Base-by-base conservation (phyloP, 2,888 invertebrate species). In the Ophioninae sp. region DNA sequence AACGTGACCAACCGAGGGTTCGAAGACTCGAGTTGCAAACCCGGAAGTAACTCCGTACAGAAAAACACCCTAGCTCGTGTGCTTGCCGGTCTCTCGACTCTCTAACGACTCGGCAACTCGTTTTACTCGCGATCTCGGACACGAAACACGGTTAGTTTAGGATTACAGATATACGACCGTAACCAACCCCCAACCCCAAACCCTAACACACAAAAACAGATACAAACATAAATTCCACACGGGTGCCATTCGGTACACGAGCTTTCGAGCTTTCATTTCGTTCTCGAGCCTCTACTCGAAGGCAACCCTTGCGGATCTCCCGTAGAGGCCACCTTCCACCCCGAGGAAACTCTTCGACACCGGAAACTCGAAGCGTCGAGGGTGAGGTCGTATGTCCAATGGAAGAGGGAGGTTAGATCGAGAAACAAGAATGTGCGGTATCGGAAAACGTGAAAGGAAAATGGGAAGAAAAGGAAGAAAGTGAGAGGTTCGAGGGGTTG, bases 121-220 rank as follows among this genome's bases (percentile, higher is more conserved):
- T 89, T 90, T 90, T 89, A 89, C 88, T 89, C 89, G 86, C 90
- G 88, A 90, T 90, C 90, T 88, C 87, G 86, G 88, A 88, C 86
- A 85, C 89, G 86, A 89, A 90, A 90, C 88, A 87, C 83, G 83
- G 86, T 90, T 90, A 89, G 87, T 87, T 86, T 77, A 41, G 72
- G 79, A 73, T 59, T 73, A 63, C 56, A 69, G 22, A 59, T 67
- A 59, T 69, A 61, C 61, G 59, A 65, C 56, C 13, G 37, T n/a
- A n/a, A n/a, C n/a, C n/a, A n/a, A 44, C 44, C n/a, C 20, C 9
- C 8, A 8, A 8, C 22, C 39, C 9, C n/a, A n/a, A 20, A 7
- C 3, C 30, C 23, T 9, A 22, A 37, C 23, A 59, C 5, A 59
- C n/a, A 20, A 59, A 59, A 20, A 17, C 13, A 39, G 37, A 17